A percentile compares a stretch with the other conserved stretches of the same genome.
Evolutionary conservation across 2,113 vertebrate species (phyloP).

Genomic region (Balaenoptera acutorostrata): DNA sequence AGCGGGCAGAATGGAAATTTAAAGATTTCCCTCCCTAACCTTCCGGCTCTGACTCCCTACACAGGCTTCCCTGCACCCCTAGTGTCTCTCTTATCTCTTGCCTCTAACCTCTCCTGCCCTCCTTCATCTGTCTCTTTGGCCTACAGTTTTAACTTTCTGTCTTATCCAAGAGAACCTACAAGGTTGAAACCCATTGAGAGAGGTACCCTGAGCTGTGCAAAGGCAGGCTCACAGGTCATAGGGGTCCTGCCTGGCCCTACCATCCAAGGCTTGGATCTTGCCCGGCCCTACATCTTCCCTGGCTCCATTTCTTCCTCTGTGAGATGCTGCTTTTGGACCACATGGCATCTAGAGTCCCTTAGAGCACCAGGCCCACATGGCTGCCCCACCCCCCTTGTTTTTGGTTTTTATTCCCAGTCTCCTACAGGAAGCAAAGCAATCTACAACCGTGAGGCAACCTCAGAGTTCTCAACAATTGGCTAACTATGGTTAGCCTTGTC

Average conservation of each 20-base stretch:
- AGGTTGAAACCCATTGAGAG: background rate
- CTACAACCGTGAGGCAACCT: background rate
- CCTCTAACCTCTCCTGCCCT: background rate
- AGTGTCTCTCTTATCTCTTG: background rate
- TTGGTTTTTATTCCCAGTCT: background rate
- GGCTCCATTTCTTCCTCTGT: background rate
- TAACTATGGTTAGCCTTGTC: background rate
- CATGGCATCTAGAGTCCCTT: background rate
- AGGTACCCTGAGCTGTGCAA: fast-evolving
- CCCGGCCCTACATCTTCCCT: background rate
- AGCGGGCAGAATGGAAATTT: background rate
- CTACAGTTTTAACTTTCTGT: background rate
- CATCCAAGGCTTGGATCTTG: background rate
- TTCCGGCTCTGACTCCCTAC: background rate
- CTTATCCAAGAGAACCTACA: background rate
- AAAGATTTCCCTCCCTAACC: background rate
- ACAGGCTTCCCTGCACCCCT: fast-evolving
- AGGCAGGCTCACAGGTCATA: background rate
- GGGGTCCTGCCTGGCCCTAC: fast-evolving
- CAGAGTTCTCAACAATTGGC: background rate
- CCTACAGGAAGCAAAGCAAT: background rate
- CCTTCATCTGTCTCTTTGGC: background rate
- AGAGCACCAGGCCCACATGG: background rate
- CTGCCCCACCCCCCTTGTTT: fast-evolving
- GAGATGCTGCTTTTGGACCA: too few species aligned